Evolutionary conservation across 2,888 invertebrate species (phyloP).

Genomic region (Drosophila mercatorum): DNA sequence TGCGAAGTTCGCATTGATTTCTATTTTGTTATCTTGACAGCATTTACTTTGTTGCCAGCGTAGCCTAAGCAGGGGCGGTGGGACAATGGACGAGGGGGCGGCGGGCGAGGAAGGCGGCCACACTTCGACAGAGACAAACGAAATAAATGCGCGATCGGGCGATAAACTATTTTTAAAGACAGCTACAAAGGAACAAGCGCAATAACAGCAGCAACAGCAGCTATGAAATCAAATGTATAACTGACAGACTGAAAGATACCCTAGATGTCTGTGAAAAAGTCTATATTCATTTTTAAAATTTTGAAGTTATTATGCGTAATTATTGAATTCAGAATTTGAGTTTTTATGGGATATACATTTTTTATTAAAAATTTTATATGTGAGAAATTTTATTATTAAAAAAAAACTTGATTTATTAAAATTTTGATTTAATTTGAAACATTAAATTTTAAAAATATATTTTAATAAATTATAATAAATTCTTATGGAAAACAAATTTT

Average conservation of each 20-base stretch:
- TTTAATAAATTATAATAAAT: not conserved
- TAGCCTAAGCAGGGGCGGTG: conserved; percentile 1
- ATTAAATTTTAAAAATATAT: not conserved
- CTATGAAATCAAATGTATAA: not conserved
- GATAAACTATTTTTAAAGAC: conserved; percentile 81
- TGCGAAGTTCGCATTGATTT: conserved; percentile 69
- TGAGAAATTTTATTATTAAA: too few species aligned
- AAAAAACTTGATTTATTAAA: too few species aligned
- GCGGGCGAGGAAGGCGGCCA: conserved; percentile 33
- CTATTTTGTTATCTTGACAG: conserved; percentile 79
- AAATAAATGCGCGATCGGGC: conserved; percentile 80
- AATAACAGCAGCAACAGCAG: conserved; percentile 34
- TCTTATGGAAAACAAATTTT: too few species aligned
- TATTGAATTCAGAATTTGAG: too few species aligned
- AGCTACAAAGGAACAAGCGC: conserved; percentile 63
- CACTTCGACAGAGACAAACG: conserved; percentile 80
- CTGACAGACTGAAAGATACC: conserved; percentile 11
- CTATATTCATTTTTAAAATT: not conserved
- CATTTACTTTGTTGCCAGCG: conserved; percentile 59
- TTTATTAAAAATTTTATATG: too few species aligned
- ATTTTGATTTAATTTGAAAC: too few species aligned
- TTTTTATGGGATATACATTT: too few species aligned
- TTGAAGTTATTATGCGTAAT: not conserved
- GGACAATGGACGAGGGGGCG: not conserved
- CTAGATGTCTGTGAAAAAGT: not conserved